These are phyloP conservation scores for Nemoura dubitans DNA, from an alignment of 2,888 invertebrate genomes.

Conservation along the genomic window DNA sequence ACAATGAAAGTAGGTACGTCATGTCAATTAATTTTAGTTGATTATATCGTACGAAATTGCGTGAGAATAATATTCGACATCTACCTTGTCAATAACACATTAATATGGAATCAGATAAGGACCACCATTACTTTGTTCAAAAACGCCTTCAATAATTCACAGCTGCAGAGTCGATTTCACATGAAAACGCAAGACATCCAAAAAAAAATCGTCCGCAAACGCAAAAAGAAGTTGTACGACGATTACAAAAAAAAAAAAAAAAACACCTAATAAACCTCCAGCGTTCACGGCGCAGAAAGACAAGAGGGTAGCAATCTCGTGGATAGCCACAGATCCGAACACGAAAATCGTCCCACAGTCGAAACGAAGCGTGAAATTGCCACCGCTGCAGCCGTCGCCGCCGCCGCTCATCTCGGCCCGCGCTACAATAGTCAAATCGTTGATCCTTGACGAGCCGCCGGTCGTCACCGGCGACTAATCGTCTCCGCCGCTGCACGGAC, in stretches of 20 bases:
- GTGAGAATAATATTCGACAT: not conserved
- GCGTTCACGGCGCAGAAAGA: not conserved
- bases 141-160: too few relatives aligned
- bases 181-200: too few relatives aligned
- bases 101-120: not conserved
- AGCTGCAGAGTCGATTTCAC: too few relatives aligned
- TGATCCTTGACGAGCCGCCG: constrained; percentile 8
- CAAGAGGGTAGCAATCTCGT: not conserved
- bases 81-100: not conserved
- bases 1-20: not conserved
- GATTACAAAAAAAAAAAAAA: not conserved
- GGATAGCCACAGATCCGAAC: not conserved
- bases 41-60: not conserved
- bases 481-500: not conserved
- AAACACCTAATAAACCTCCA: not conserved
- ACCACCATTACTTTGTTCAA: too few relatives aligned
- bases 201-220: not conserved
- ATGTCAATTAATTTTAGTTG: not conserved
- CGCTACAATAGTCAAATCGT: constrained; percentile 15
- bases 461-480: not conserved
- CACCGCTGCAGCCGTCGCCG: not conserved
- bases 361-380: constrained; percentile 20
- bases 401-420: not conserved
- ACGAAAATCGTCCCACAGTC: not conserved
- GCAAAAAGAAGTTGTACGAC: not conserved